A percentile compares a stretch with the other conserved stretches of the same genome.
Conservation (phyloP, 2,113 vertebrate genomes). For the Symphodus melops region DNA sequence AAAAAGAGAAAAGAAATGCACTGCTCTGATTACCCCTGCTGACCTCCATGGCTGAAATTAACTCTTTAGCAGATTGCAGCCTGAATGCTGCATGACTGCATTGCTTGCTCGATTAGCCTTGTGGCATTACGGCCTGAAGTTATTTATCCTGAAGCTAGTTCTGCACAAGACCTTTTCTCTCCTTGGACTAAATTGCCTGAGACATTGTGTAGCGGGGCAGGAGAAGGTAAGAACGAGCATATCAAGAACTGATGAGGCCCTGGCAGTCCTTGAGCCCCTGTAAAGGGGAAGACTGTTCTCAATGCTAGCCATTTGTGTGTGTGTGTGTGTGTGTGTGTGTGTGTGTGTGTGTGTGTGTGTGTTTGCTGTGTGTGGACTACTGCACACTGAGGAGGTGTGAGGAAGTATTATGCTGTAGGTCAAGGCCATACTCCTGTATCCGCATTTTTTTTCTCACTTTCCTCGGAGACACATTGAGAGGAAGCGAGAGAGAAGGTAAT, state of each 20-base stretch:
- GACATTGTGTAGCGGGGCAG: constrained; percentile 40
- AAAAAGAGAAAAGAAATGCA: constrained; percentile 1
- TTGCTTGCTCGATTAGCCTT: constrained; percentile 51
- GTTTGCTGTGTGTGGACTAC: not conserved
- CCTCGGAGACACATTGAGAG: not conserved
- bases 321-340: not conserved
- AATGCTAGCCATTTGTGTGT: not conserved
- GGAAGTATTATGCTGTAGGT: constrained; percentile 35
- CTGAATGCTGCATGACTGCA: constrained; percentile 17
- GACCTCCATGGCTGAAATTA: constrained; percentile 33
- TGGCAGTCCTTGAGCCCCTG: constrained; percentile 51
- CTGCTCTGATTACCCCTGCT: constrained; percentile 6
- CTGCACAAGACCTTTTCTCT: constrained; percentile 50
- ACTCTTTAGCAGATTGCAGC: constrained; percentile 35
- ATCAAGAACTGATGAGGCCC: constrained; percentile 43
- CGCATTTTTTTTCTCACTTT: constrained; percentile 7
- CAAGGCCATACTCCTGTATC: not conserved
- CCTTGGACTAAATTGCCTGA: constrained; percentile 57
- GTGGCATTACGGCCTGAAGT: constrained; percentile 39
- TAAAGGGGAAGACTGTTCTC: constrained; percentile 37
- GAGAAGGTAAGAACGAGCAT: constrained; percentile 28
- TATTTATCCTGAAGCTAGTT: constrained; percentile 52
- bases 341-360: constrained; percentile 3
- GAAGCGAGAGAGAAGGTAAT: constrained; percentile 11
- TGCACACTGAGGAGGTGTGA: constrained; percentile 16